phyloP scores from a whole-genome alignment of 2,888 invertebrate genomes.

The Rhingia rostrata region DNA sequence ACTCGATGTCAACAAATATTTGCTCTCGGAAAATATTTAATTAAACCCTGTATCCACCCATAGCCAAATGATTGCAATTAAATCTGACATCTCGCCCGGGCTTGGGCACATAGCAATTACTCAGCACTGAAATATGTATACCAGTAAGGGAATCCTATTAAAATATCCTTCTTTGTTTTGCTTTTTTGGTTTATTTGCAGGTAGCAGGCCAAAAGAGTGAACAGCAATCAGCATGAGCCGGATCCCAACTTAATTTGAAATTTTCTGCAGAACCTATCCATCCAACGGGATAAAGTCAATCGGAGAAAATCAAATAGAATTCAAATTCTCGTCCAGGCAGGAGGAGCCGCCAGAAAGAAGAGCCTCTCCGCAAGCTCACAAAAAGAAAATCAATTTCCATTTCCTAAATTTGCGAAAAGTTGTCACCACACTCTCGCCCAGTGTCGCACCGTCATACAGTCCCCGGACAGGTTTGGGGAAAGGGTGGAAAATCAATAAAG shows the following conservation, averaged over 20 bases:
- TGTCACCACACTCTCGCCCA: conserved; percentile 58
- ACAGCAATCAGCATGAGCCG: conserved; percentile 53
- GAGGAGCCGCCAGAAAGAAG: conserved; percentile 18
- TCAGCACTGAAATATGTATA: conserved; percentile 35
- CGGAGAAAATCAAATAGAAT: conserved; percentile 63
- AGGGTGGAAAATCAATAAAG: conserved; percentile 72
- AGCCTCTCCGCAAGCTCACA: conserved; percentile 35
- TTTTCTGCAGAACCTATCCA: conserved; percentile 26
- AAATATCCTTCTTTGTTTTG: conserved; percentile 24
- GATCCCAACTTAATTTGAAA: conserved; percentile 62
- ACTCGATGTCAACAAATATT: conserved; percentile 63
- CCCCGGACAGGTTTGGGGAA: conserved; percentile 37
- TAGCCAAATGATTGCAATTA: conserved; percentile 44
- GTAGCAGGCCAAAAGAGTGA: conserved; percentile 24
- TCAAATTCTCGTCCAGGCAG: conserved; percentile 36
- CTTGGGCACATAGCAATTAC: background rate
- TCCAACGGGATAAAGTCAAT: conserved; percentile 58
- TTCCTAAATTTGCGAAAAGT: conserved; percentile 66
- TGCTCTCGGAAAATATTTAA: conserved; percentile 56
- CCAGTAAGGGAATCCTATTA: conserved; percentile 11
- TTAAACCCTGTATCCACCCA: conserved; percentile 41
- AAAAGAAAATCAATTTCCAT: conserved; percentile 73
- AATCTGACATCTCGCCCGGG: conserved; percentile 21
- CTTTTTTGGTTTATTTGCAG: conserved; percentile 57
- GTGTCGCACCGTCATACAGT: conserved; percentile 18